A percentile compares a stretch with the other conserved stretches of the same genome.
Evolutionary conservation across 2,113 vertebrate genomes (phyloP).

Genomic region (Neomonachus schauinslandi): DNA sequence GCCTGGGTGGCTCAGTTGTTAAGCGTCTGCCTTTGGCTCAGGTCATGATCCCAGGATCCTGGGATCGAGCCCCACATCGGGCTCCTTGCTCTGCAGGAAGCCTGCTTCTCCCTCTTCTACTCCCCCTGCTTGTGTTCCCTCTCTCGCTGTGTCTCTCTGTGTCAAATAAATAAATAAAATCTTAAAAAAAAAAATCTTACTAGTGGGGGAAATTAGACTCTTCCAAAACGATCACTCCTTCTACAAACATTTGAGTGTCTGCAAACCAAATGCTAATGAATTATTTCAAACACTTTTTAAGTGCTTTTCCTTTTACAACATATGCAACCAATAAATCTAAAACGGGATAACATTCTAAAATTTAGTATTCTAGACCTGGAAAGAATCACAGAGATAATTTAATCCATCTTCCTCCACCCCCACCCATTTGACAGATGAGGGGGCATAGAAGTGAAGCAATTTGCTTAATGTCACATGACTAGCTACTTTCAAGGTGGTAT

Average conservation of each 20-base stretch:
- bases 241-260: background rate
- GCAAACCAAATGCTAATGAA: constrained; percentile 9
- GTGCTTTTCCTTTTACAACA: background rate
- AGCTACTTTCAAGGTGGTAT: background rate
- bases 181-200: background rate
- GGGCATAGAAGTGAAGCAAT: background rate
- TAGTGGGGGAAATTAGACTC: background rate
- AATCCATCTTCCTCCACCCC: background rate
- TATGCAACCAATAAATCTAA: constrained; percentile 36
- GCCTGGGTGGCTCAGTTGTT: too few species aligned
- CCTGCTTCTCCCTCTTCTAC: too few species aligned
- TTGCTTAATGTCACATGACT: background rate
- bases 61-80: too few species aligned
- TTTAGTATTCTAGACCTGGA: background rate
- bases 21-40: too few species aligned
- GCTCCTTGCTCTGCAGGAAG: too few species aligned
- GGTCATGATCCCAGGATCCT: too few species aligned
- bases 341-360: constrained; percentile 11
- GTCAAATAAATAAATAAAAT: too few species aligned
- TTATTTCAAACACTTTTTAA: background rate
- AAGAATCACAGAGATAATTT: constrained; percentile 40
- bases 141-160: too few species aligned
- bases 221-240: background rate
- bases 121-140: too few species aligned
- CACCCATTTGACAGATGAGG: background rate